Percentiles rank a stretch among this genome's conserved stretches.
Evolutionary conservation across 2,113 vertebrate genomes (phyloP).

Genomic region (Coreoperca whiteheadi): DNA sequence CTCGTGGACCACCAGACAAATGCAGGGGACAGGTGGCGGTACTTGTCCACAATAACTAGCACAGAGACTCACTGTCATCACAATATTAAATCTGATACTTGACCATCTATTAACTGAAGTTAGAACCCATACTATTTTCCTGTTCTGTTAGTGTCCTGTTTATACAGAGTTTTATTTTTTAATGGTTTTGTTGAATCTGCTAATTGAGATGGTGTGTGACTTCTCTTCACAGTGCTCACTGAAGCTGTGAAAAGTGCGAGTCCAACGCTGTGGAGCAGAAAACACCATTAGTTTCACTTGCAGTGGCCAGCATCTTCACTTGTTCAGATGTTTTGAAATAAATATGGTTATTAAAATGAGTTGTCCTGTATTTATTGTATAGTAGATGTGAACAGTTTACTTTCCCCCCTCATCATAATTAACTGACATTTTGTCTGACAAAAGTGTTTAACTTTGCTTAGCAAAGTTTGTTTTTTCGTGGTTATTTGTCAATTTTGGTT

Average conservation of each 20-base stretch:
- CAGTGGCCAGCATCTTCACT: conserved; percentile 27
- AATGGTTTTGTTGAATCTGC: background rate
- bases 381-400: background rate
- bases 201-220: background rate
- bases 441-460: background rate
- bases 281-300: conserved; percentile 14
- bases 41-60: background rate
- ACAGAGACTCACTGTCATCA: background rate
- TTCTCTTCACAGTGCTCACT: conserved; percentile 47
- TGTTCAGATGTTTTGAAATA: conserved; percentile 76
- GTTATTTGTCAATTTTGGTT: background rate
- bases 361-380: conserved; percentile 14
- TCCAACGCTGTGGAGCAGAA: conserved; percentile 33
- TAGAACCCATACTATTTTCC: background rate
- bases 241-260: conserved; percentile 51
- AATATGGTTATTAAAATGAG: conserved; percentile 64
- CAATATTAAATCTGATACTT: background rate
- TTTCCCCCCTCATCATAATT: background rate
- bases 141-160: background rate
- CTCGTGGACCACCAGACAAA: background rate
- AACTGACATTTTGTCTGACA: background rate
- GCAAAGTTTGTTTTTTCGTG: background rate
- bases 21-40: background rate
- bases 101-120: background rate
- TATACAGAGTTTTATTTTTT: background rate